phyloP scores from a whole-genome alignment of 2,888 invertebrate genomes.

The Ischnura elegans region DNA sequence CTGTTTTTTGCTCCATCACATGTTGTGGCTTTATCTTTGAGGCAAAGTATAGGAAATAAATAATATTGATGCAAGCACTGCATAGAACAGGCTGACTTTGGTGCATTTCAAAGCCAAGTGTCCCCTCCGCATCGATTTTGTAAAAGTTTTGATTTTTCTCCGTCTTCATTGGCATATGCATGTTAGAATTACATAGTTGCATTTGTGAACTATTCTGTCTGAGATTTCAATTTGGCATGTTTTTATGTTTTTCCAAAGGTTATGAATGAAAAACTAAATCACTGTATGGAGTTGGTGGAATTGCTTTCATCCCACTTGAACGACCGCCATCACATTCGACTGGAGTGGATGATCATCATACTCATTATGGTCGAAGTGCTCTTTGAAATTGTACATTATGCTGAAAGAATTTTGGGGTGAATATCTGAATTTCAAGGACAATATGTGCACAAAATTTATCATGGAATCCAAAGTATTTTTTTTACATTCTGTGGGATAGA shows the following conservation, averaged over 20 bases:
- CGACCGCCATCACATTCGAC: constrained; percentile 93
- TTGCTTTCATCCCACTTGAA: constrained; percentile 93
- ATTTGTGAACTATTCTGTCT: neutral
- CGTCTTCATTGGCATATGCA: neutral
- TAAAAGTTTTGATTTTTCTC: no score
- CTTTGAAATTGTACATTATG: constrained; percentile 89
- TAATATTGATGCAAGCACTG: no score
- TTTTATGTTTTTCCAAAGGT: constrained; percentile 83
- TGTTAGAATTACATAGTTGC: neutral
- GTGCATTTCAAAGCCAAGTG: no score
- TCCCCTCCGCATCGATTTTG: no score
- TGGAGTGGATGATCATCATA: constrained; percentile 98
- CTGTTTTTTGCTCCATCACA: no score
- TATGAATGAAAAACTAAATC: constrained; percentile 96
- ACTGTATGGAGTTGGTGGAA: constrained; percentile 95
- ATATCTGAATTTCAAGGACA: neutral
- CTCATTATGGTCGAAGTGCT: constrained; percentile 97
- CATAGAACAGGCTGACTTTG: no score
- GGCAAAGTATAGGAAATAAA: no score
- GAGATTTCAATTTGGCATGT: neutral
- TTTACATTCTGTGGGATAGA: neutral
- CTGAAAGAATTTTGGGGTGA: constrained; percentile 80
- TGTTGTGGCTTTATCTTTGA: no score
- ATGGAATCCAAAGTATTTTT: neutral
- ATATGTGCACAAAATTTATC: neutral